Base-by-base conservation (phyloP, 2,113 vertebrate genomes). In the Nibea albiflora region DNA sequence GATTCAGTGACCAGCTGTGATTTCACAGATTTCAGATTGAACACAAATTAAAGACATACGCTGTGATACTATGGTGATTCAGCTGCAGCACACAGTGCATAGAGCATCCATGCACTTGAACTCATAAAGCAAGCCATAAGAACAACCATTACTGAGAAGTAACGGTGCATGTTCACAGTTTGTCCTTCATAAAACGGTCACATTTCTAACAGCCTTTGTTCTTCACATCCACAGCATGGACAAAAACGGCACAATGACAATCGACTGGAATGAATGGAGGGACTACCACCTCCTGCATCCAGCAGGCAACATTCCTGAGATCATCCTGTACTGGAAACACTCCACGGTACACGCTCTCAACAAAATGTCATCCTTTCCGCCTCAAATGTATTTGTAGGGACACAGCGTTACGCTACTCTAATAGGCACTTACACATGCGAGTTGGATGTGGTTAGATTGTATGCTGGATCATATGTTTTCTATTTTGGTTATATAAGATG, bases 271-370 rank as follows among this genome's bases (percentile, higher is more conserved):
- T 0, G 97, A 99, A 80, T 99, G 98, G 98, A 81, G 97, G 52
- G 97, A 98, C 87, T 99, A 98, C 78, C 97, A 98, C 90, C 96
- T 98, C 17, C 89, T 98, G 85, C 97, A 98, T 71, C 97, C 98
- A 0, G 97, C 98, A 3, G 97, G 96, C 31, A 98, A 98, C 92
- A 97, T 99, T 77, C 98, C 97, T 0, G 98, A 99, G 92, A 99
- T 99, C 95, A 98, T 99, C 89, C 95, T 98, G 4, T 96, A 99
- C 93, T 99, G 98, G 98, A 99, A 98, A 88, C 98, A 99, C 90
- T 98, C 98, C 56, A 98, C 98, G 91, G 98, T 99, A 96, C 92
- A 90, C 39, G 1, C 11, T 62, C 50, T 17, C 50, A 68, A 3
- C 50, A n/a, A 56, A 73, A 58, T 31, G 7, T 35, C 39, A n/a